Evolutionary conservation across 1,140 invertebrate genomes (phyloP).

Genomic region (Ostrea denselamellosa): DNA sequence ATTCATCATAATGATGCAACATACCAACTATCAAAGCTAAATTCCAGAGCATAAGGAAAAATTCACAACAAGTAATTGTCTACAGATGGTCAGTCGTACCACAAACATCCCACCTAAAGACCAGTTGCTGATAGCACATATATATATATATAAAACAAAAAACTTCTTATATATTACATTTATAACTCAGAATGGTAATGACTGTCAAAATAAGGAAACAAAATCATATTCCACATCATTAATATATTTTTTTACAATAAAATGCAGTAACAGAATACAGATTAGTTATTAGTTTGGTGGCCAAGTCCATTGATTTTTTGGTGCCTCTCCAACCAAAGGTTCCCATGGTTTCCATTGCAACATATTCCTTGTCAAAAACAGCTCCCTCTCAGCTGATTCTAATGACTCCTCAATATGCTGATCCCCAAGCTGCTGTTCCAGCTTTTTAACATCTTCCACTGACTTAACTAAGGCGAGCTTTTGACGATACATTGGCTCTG

Average conservation of each 20-base stretch:
- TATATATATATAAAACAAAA: too few species aligned
- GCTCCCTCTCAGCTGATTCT: background rate
- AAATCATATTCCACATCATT: background rate
- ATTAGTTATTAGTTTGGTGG: constrained; percentile 3
- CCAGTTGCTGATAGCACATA: too few species aligned
- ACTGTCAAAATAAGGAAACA: too few species aligned
- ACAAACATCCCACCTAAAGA: too few species aligned
- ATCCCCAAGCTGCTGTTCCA: background rate
- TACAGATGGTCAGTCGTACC: too few species aligned
- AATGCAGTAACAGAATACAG: background rate
- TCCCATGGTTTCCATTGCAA: background rate
- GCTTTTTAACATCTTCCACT: background rate
- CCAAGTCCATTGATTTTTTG: constrained; percentile 17
- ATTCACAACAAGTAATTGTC: too few species aligned
- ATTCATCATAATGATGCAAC: too few species aligned
- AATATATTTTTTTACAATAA: background rate
- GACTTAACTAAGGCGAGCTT: background rate
- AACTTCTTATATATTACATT: too few species aligned
- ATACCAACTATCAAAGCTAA: too few species aligned
- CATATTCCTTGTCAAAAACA: background rate
- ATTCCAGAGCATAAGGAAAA: too few species aligned
- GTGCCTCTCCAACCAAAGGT: background rate
- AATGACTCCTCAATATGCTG: background rate
- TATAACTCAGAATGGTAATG: too few species aligned
- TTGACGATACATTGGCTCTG: constrained; percentile 5